Evolutionary conservation across 2,113 vertebrate species (phyloP).

Genomic region (Colinus virginianus): DNA sequence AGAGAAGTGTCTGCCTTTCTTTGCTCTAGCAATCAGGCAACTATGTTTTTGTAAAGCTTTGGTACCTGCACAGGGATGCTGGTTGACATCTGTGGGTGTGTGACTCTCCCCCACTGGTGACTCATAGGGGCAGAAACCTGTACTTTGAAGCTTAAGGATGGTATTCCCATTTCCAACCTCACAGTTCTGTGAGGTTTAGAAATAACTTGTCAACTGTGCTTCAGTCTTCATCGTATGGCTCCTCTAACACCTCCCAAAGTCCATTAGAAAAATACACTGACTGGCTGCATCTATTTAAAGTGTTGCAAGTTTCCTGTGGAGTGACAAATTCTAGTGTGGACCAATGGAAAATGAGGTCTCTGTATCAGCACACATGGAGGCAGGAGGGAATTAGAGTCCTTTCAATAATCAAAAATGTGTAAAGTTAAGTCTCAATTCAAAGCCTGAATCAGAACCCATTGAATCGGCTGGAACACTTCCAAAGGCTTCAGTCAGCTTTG

Average conservation of each 20-base stretch:
- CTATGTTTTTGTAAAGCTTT: not conserved
- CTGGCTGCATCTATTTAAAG: not conserved
- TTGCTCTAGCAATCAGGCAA: not conserved
- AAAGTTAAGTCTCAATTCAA: conserved; percentile 41
- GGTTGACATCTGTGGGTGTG: not conserved
- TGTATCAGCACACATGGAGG: conserved; percentile 40
- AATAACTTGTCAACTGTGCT: not conserved
- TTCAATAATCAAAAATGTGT: conserved; percentile 59
- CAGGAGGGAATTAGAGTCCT: conserved; percentile 47
- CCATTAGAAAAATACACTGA: not conserved
- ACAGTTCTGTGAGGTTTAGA: not conserved
- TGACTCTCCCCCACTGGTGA: not conserved
- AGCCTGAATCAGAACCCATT: conserved; percentile 42
- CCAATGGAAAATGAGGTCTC: conserved; percentile 11
- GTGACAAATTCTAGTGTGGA: conserved; percentile 15
- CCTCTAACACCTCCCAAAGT: not conserved
- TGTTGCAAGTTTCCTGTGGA: not conserved
- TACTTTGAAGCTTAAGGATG: not conserved
- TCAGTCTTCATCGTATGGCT: not conserved
- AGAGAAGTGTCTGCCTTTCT: not conserved
- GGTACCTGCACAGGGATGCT: not conserved
- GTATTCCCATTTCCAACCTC: not conserved
- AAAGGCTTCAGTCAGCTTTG: conserved; percentile 28
- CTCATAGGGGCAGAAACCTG: not conserved
- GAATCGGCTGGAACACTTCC: conserved; percentile 44